These are phyloP conservation scores for Seriola dumerili DNA, from an alignment of 2,113 vertebrate genomes.

Conservation along the genomic window DNA sequence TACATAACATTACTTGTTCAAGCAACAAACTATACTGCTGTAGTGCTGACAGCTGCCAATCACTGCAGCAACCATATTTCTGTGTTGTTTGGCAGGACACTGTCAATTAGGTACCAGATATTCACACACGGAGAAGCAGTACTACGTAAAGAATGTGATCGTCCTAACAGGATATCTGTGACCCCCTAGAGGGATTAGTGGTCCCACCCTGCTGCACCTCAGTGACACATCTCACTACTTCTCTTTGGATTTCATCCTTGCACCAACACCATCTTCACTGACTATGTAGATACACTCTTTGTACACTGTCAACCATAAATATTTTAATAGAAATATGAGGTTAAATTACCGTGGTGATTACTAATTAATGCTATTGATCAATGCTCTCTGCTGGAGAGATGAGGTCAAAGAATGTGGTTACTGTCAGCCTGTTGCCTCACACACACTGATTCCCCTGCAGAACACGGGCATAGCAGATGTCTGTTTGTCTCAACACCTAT, in stretches of 20 bases:
- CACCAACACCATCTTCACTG: not conserved
- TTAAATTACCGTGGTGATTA: not conserved
- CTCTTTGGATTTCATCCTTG: not conserved
- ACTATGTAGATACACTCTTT: constrained; percentile 1
- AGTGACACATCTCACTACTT: constrained; percentile 6
- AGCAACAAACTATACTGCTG: not conserved
- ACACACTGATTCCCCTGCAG: not conserved
- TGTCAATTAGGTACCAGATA: constrained; percentile 35
- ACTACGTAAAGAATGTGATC: constrained; percentile 14
- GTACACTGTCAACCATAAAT: not conserved
- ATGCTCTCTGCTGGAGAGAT: no score
- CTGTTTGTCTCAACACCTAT: not conserved
- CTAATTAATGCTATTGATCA: no score
- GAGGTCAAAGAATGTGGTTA: not conserved
- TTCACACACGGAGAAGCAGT: constrained; percentile 29
- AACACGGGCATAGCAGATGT: not conserved
- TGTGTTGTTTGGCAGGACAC: constrained; percentile 12
- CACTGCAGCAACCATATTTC: not conserved
- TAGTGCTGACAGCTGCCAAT: constrained; percentile 11
- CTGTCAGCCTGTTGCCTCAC: not conserved
- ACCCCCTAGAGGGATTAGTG: constrained; percentile 8
- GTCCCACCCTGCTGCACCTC: constrained; percentile 10
- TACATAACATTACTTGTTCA: not conserved
- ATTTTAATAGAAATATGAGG: not conserved
- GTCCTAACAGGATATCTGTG: constrained; percentile 14